Base-by-base conservation (phyloP, 2,888 invertebrate genomes). In the Pseudoips prasinana region DNA sequence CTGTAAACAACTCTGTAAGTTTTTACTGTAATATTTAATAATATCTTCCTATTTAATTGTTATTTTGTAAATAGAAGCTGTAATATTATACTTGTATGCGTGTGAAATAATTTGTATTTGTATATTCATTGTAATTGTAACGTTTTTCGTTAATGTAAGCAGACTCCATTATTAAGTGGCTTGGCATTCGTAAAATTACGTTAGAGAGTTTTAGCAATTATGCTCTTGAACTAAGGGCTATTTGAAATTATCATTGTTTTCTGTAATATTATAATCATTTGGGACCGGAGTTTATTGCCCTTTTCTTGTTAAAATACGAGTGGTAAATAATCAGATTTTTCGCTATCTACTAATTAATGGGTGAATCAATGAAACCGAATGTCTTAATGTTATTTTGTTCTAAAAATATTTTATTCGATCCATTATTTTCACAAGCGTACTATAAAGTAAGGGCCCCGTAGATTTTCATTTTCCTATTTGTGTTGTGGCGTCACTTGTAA, bases 1-100 rank as follows among this genome's bases (percentile, higher is more conserved):
- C 80, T 71, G 82, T 87, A 84, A 86, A 87, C 83, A 86, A 70
- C 65, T 74, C 65, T 60, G 87, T 87, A 56, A 86, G 87, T 78
- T 77, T 54, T 61, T 53, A 56, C 51, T 54, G 22, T 35, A 39
- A 44, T 46, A 53, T 50, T 43, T 25, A 18, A 10, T 3, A 9
- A 18, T 28, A 17, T 18, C 11, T 10, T 4, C 0, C 28, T 30
- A 23, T 30, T 23, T 10, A 10, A 6, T 2, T 11, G 10, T 29
- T 14, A 27, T 37, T 29, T 37, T 17, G 4, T n/a, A 22, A 8
- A 8, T 10, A 5, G 1, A 10, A 6, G 18, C 3, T 5, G 6
- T 18, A 5, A 18, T 18, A 5, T 18, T 6, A 6, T 3, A 5
- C 6, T 18, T 5, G 18, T 5, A 18, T 18, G 18, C 4, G 14